Evolutionary conservation across 2,888 invertebrate species (phyloP).

Genomic region (Andrena hattorfiana): DNA sequence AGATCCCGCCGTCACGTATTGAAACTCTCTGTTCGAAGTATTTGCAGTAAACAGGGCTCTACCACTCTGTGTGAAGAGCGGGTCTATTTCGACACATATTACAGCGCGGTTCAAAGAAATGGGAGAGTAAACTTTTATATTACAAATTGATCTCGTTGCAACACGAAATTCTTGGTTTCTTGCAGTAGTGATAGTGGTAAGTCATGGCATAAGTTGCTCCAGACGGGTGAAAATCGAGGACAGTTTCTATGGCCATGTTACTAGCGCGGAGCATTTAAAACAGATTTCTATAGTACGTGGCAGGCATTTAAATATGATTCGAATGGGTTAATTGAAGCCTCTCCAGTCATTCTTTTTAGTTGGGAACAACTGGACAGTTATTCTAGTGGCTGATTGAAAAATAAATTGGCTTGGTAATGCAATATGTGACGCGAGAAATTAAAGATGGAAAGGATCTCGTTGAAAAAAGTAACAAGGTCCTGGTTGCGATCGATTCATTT

Average conservation of each 20-base stretch:
- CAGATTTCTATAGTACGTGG: too few relatives aligned
- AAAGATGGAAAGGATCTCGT: not conserved
- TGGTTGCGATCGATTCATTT: not conserved
- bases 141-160: too few relatives aligned
- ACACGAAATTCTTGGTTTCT: too few relatives aligned
- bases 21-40: constrained; percentile 1
- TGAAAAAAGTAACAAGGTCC: not conserved
- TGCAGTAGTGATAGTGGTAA: too few relatives aligned
- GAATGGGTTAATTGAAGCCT: not conserved
- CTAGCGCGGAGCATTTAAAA: too few relatives aligned
- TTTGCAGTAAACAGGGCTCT: constrained; percentile 14
- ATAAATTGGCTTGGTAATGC: constrained; percentile 11
- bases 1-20: not conserved
- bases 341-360: not conserved
- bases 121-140: too few relatives aligned
- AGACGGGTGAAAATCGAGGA: too few relatives aligned
- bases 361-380: not conserved
- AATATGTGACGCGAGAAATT: not conserved
- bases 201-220: too few relatives aligned
- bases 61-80: not conserved
- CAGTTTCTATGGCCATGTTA: too few relatives aligned
- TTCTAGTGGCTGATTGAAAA: not conserved
- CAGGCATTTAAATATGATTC: too few relatives aligned
- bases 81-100: not conserved
- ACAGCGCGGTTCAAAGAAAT: too few relatives aligned